phyloP scores from a whole-genome alignment of 2,888 invertebrate species.

The Agrochola circellaris region DNA sequence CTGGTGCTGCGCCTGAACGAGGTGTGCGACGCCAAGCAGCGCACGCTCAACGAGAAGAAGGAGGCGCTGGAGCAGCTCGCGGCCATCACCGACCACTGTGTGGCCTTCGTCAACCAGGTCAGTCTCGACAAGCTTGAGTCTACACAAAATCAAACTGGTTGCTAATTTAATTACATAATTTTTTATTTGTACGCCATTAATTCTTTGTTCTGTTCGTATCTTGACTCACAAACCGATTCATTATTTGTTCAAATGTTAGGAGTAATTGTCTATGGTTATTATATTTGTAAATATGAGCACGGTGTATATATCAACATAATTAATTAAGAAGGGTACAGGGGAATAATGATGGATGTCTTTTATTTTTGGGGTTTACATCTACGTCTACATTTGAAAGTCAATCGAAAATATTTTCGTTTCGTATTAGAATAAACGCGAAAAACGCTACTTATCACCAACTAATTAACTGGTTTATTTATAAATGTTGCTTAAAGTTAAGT shows the following conservation, averaged over 20 bases:
- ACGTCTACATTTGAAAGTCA: too few relatives aligned
- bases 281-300: neutral
- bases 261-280: neutral
- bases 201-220: neutral
- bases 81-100: constrained; percentile 96
- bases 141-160: neutral
- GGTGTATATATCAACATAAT: neutral
- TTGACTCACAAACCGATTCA: neutral
- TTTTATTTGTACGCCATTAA: neutral
- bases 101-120: constrained; percentile 92
- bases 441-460: too few relatives aligned
- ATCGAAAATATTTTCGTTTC: too few relatives aligned
- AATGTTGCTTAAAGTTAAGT: too few relatives aligned
- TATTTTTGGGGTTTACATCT: too few relatives aligned
- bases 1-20: constrained; percentile 95
- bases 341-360: too few relatives aligned
- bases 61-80: constrained; percentile 95
- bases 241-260: neutral
- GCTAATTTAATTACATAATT: neutral
- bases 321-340: neutral
- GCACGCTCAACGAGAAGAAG: constrained; percentile 96
- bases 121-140: too few relatives aligned
- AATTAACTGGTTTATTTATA: too few relatives aligned
- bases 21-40: constrained; percentile 93
- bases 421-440: too few relatives aligned